Evolutionary conservation across 2,113 vertebrate species (phyloP).

Genomic region (Cnemophilus loriae): DNA sequence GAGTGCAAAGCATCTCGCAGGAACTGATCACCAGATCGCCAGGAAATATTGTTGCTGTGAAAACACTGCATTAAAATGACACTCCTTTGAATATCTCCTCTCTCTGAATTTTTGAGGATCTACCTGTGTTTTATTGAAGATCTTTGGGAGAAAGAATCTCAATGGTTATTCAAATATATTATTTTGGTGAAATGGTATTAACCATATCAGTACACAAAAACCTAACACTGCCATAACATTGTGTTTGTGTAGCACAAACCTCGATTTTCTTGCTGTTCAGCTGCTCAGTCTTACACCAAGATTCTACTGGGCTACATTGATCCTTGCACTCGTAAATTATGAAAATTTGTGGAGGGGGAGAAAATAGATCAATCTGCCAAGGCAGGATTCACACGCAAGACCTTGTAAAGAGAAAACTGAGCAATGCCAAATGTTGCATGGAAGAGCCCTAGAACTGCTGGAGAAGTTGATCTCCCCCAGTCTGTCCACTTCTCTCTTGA

Average conservation of each 20-base stretch:
- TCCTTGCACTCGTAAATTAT: neutral
- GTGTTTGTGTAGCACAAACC: neutral
- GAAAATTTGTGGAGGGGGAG: neutral
- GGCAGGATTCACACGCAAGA: neutral
- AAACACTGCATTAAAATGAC: neutral
- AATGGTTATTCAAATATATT: neutral
- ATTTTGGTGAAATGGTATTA: neutral
- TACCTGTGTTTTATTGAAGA: neutral
- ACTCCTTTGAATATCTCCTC: neutral
- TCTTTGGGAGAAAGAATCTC: neutral
- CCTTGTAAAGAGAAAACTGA: neutral
- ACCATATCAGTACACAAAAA: neutral
- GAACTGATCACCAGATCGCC: neutral
- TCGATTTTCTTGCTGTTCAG: neutral
- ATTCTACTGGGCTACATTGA: neutral
- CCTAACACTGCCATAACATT: neutral
- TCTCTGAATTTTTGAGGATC: neutral
- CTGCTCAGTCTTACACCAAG: neutral
- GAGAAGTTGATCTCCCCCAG: neutral
- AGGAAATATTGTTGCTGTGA: neutral
- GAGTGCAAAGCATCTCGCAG: neutral
- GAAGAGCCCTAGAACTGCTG: neutral
- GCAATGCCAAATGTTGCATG: neutral
- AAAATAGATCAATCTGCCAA: neutral
- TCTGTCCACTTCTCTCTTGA: neutral